Percentiles rank a stretch among this genome's conserved stretches.
Conservation (phyloP, 2,797 vertebrate species). For the Podargus strigoides region DNA sequence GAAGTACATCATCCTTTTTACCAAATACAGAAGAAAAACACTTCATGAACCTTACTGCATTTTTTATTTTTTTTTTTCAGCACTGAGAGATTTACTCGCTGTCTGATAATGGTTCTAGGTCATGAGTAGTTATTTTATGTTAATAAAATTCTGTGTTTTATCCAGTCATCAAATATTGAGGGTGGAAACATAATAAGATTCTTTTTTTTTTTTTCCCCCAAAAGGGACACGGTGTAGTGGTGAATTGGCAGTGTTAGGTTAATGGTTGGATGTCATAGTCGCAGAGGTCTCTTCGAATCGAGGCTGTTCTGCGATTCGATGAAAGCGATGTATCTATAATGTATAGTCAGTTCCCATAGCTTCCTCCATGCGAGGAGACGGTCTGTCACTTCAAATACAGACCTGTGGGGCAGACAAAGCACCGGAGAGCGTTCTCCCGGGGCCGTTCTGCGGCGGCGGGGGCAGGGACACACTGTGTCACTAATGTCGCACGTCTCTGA, state of each 20-base stretch:
- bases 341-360: neutral
- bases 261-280: no score
- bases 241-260: no score
- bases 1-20: neutral
- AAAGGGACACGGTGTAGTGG: no score
- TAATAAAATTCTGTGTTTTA: neutral
- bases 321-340: neutral
- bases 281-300: no score
- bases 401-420: neutral
- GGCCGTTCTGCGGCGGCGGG: neutral
- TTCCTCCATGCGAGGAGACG: neutral
- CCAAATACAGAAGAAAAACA: neutral
- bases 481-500: fast-evolving
- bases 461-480: no score
- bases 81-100: neutral
- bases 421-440: fast-evolving
- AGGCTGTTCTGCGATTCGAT: no score
- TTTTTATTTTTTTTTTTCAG: neutral
- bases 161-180: neutral
- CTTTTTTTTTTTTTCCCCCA: no score
- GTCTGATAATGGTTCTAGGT: neutral
- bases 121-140: neutral
- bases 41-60: neutral
- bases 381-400: neutral
- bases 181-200: no score